phyloP scores from a whole-genome alignment of 2,113 vertebrate genomes.

The Zootoca vivipara region DNA sequence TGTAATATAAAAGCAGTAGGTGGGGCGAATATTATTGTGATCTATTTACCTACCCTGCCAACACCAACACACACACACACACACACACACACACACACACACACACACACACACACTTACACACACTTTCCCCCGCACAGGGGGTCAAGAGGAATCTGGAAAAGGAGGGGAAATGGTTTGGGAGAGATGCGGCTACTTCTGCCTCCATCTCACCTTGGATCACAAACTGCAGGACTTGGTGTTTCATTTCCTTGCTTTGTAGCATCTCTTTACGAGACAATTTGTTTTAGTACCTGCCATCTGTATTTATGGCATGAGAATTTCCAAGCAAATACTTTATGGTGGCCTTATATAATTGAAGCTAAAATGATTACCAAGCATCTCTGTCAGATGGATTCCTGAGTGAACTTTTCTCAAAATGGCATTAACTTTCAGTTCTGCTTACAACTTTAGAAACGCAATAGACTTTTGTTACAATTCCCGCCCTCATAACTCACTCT shows the following conservation, averaged over 20 bases:
- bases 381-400: constrained; percentile 10
- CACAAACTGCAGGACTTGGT: constrained; percentile 19
- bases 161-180: neutral
- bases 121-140: neutral
- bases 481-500: constrained; percentile 12
- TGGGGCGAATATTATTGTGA: constrained; percentile 23
- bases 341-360: constrained; percentile 20
- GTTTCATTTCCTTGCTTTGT: constrained; percentile 14
- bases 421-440: constrained; percentile 26
- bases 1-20: neutral
- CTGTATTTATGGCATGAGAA: constrained; percentile 17
- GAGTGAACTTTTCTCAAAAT: constrained; percentile 17
- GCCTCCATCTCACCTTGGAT: constrained; percentile 36
- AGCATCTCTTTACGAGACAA: constrained; percentile 18
- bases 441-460: constrained; percentile 23
- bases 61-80: neutral
- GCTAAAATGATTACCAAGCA: constrained; percentile 20
- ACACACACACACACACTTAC: neutral
- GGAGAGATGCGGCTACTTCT: neutral
- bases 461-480: constrained; percentile 7
- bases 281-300: constrained; percentile 34
- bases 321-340: constrained; percentile 40
- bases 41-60: neutral
- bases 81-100: neutral
- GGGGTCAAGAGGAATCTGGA: neutral